Base-by-base conservation (phyloP, 2,888 invertebrate species). In the Nymphalis urticae region DNA sequence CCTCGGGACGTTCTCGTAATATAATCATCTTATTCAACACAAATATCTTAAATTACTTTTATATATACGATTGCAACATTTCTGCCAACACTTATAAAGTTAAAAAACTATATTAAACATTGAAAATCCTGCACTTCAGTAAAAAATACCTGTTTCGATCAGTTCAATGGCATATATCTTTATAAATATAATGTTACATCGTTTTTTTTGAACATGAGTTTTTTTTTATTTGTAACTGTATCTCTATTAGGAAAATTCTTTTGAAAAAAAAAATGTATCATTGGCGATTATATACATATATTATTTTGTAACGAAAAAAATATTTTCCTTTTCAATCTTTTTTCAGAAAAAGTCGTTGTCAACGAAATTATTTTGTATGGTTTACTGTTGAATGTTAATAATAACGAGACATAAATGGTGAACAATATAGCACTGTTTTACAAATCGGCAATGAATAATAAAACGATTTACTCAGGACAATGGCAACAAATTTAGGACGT, bases 361-460 rank as follows among this genome's bases (percentile, higher is more conserved):
- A 9, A 10, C 4, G 10, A 13, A 16, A 32, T 32, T 2, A 32
- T 56, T 32, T 17, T n/a, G 36, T 36, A 21, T 32, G 19, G 16
- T 9, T 60, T 48, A 21, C 47, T 53, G 36, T 47, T 51, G 24
- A 42, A 50, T 47, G 54, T 27, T 77, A 77, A 78, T 75, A 62
- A 63, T 75, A 62, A 63, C 47, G 54, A 48, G 32, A 80, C 83
- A 81, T 81, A 85, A 83, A 80, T 79, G 83, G 84, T 79, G 79
- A 77, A 86, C 85, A 88, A 87, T 88, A 82, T 81, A 77, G 79
- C 79, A 74, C 80, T 79, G 76, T 78, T 76, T 79, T 75, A 81
- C 82, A 87, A 87, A 87, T 89, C 88, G 82, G 86, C 86, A 86
- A 86, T 86, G 85, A 86, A 86, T 88, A 87, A 85, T 84, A 83